A percentile compares a stretch with the other conserved stretches of the same genome.
Conservation (phyloP, 23 tunicate species). For the Halocynthia aurantium region DNA sequence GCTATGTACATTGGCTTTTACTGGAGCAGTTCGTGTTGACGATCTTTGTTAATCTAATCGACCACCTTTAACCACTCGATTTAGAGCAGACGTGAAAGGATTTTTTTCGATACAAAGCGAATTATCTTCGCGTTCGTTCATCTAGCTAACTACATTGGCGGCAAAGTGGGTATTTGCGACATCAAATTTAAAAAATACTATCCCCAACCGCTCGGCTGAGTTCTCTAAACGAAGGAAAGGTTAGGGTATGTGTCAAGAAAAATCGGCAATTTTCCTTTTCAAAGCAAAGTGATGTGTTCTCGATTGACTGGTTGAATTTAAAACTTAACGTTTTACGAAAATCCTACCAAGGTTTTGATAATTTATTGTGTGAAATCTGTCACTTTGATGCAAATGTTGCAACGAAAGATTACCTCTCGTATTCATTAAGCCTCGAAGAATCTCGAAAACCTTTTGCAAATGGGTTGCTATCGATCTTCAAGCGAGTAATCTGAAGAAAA, state of each 20-base stretch:
- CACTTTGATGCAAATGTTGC: too few species aligned
- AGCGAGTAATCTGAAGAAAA: slow-evolving; percentile 74
- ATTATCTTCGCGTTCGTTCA: slow-evolving; percentile 13
- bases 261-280: too few species aligned
- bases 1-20: slow-evolving; percentile 26
- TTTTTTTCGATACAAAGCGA: slow-evolving; percentile 25
- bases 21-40: slow-evolving; percentile 22
- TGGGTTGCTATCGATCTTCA: slow-evolving; percentile 97
- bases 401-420: slow-evolving; percentile 59
- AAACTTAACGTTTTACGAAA: too few species aligned
- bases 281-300: too few species aligned
- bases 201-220: too few species aligned
- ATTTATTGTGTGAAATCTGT: too few species aligned
- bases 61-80: slow-evolving; percentile 8
- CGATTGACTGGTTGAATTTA: too few species aligned
- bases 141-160: neutral
- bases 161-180: slow-evolving; percentile 1
- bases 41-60: slow-evolving; percentile 30
- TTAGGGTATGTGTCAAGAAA: too few species aligned
- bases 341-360: too few species aligned
- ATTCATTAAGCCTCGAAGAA: slow-evolving; percentile 86
- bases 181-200: too few species aligned
- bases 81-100: slow-evolving; percentile 20
- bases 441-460: slow-evolving; percentile 96
- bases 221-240: too few species aligned